Evolutionary conservation across 2,797 vertebrate genomes (phyloP).

Genomic region (Delichon dasypus): DNA sequence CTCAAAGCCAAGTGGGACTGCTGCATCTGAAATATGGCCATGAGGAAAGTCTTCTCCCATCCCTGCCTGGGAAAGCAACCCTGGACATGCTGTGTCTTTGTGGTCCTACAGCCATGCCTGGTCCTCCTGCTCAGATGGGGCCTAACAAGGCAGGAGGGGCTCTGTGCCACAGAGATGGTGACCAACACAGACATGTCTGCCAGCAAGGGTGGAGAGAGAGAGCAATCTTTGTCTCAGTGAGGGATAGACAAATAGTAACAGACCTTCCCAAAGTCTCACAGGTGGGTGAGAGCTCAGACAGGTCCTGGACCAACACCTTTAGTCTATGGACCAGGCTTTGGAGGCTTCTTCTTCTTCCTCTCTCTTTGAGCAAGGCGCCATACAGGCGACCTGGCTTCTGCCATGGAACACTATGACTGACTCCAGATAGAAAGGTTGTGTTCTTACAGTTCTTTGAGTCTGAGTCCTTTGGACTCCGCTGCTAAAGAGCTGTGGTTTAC

Average conservation of each 20-base stretch:
- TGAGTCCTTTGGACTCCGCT: neutral
- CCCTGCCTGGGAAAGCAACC: neutral
- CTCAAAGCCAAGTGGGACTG: neutral
- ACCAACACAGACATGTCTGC: neutral
- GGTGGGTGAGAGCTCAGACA: neutral
- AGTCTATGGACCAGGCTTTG: neutral
- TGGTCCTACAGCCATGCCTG: neutral
- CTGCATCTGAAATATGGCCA: neutral
- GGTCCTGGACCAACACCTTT: neutral
- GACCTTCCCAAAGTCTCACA: neutral
- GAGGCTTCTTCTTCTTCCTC: neutral
- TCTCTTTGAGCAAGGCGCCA: neutral
- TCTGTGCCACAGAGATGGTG: neutral
- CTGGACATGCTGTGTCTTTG: neutral
- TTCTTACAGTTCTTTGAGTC: neutral
- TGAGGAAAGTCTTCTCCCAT: neutral
- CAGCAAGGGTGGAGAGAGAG: neutral
- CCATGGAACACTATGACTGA: neutral
- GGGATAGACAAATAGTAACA: neutral
- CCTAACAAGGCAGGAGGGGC: neutral
- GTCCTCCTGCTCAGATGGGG: neutral
- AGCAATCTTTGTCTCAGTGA: neutral
- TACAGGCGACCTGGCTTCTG: neutral
- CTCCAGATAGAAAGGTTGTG: neutral
- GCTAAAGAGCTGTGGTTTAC: neutral